A percentile compares a stretch with the other conserved stretches of the same genome.
Evolutionary conservation across 2,888 invertebrate species (phyloP).

Genomic region (Dioctria linearis): DNA sequence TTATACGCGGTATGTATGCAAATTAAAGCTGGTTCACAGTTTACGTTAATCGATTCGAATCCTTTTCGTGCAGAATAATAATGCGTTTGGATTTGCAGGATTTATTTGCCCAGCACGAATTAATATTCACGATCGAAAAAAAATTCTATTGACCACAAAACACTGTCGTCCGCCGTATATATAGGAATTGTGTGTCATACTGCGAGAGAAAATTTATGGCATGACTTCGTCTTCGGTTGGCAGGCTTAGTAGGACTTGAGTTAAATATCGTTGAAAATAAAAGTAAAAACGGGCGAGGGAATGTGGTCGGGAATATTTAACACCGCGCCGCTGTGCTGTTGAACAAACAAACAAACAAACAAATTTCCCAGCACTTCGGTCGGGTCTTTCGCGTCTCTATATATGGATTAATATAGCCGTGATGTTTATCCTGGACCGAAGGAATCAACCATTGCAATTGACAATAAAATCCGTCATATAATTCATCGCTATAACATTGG

Average conservation of each 20-base stretch:
- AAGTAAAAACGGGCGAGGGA: slow-evolving; percentile 21
- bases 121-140: slow-evolving; percentile 15
- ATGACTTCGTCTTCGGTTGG: slow-evolving; percentile 16
- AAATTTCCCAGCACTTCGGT: not conserved
- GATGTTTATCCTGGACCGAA: slow-evolving; percentile 27
- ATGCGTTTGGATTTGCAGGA: slow-evolving; percentile 7
- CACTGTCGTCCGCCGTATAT: slow-evolving; percentile 5
- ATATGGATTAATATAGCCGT: not conserved
- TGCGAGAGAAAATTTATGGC: slow-evolving; percentile 23
- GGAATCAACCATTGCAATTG: slow-evolving; percentile 34
- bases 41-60: slow-evolving; percentile 2
- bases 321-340: not conserved
- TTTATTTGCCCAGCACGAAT: slow-evolving; percentile 17
- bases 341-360: slow-evolving; percentile 8
- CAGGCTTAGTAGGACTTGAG: not conserved
- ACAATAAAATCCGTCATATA: slow-evolving; percentile 51
- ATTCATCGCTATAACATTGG: slow-evolving; percentile 50
- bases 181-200: slow-evolving; percentile 31
- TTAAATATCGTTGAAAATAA: slow-evolving; percentile 42
- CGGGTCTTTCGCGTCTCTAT: not conserved
- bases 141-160: not conserved
- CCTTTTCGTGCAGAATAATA: slow-evolving; percentile 21
- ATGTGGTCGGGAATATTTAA: slow-evolving; percentile 22
- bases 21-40: slow-evolving; percentile 2
- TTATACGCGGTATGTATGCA: slow-evolving; percentile 14